A percentile compares a stretch with the other conserved stretches of the same genome.
These are phyloP conservation scores for Dryocosmus kuriphilus DNA, from an alignment of 2,888 invertebrate species.

Conservation along the genomic window DNA sequence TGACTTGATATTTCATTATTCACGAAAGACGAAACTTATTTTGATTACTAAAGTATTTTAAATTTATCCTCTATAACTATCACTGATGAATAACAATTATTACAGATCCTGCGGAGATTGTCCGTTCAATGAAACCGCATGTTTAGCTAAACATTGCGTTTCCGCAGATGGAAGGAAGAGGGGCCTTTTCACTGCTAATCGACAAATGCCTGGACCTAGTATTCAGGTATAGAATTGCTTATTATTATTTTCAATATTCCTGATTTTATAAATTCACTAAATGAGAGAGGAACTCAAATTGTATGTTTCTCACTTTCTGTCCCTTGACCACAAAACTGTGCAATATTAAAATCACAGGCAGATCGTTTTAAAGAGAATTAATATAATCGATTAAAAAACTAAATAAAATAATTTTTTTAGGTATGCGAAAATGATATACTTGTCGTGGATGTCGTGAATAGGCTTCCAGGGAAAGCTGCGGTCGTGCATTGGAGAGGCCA, in stretches of 20 bases:
- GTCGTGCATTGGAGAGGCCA: conserved; percentile 89
- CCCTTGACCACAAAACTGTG: neutral
- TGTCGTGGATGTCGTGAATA: conserved; percentile 86
- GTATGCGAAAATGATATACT: conserved; percentile 87
- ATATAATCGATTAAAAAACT: neutral
- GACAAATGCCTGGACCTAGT: conserved; percentile 84
- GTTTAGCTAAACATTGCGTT: conserved; percentile 82
- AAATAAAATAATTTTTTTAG: conserved; percentile 72
- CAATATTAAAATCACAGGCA: neutral
- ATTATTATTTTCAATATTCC: neutral
- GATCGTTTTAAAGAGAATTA: too few species aligned
- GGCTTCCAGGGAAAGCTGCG: conserved; percentile 83
- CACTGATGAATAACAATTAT: conserved; percentile 4
- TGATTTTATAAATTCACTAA: neutral
- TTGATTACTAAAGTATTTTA: too few species aligned
- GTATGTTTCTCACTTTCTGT: too few species aligned
- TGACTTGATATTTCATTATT: neutral
- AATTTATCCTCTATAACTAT: too few species aligned
- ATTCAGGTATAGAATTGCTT: conserved; percentile 78
- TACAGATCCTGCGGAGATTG: conserved; percentile 84
- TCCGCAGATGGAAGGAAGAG: conserved; percentile 83
- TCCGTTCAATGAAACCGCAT: conserved; percentile 81
- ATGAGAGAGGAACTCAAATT: neutral
- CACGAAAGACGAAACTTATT: neutral
- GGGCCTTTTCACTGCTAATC: conserved; percentile 84